Evolutionary conservation across 1,140 invertebrate species (phyloP).

Genomic region (Dendroctonus valens): DNA sequence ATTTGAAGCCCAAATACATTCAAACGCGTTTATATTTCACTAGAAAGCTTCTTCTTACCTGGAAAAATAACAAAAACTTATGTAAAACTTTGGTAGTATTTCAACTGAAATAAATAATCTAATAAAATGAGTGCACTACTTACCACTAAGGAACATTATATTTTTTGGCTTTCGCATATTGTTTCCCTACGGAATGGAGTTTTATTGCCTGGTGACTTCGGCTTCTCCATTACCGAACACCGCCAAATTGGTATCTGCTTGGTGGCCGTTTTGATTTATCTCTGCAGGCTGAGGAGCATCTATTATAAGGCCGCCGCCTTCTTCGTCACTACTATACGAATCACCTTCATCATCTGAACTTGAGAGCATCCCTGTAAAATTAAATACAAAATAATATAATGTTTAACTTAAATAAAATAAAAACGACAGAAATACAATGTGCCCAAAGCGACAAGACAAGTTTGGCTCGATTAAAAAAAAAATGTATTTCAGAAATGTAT

Average conservation of each 20-base stretch:
- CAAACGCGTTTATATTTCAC: neutral
- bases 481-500: too few relatives aligned
- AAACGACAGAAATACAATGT: too few relatives aligned
- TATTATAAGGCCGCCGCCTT: slow-evolving; percentile 47
- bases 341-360: slow-evolving; percentile 51
- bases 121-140: slow-evolving; percentile 20
- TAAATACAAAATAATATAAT: too few relatives aligned
- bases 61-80: slow-evolving; percentile 13
- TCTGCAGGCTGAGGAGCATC: slow-evolving; percentile 42
- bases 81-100: slow-evolving; percentile 6
- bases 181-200: neutral
- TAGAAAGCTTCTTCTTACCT: slow-evolving; percentile 9
- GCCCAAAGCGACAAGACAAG: too few relatives aligned
- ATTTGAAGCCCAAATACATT: neutral
- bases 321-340: slow-evolving; percentile 50
- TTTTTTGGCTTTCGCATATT: slow-evolving; percentile 22
- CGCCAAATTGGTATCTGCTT: slow-evolving; percentile 32
- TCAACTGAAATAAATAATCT: slow-evolving; percentile 11
- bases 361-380: slow-evolving; percentile 45
- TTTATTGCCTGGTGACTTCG: slow-evolving; percentile 22
- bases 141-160: slow-evolving; percentile 33
- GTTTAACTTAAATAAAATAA: too few relatives aligned
- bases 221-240: slow-evolving; percentile 39
- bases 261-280: slow-evolving; percentile 44
- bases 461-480: too few relatives aligned